Percentiles rank a stretch among this genome's conserved stretches.
These are phyloP conservation scores for Caenorhabditis imperialis DNA, from an alignment of 2,888 invertebrate species.

Conservation along the genomic window DNA sequence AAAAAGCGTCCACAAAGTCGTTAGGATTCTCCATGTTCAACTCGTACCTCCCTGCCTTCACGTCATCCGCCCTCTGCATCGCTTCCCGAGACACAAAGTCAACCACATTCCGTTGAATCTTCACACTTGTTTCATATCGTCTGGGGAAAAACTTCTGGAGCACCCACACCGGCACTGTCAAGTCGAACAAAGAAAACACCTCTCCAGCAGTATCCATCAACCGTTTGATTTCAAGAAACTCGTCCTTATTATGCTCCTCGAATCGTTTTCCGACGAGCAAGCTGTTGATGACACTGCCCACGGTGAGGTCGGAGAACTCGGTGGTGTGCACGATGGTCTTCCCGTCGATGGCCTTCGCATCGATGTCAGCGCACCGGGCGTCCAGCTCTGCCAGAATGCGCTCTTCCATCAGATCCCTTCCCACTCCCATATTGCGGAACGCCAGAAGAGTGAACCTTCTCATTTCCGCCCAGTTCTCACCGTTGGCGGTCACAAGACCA, in stretches of 20 bases:
- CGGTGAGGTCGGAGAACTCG: constrained; percentile 50
- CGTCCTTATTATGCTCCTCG: constrained; percentile 30
- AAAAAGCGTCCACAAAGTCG: no score
- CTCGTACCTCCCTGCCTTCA: no score
- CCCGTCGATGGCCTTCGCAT: constrained; percentile 18
- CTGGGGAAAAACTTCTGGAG: constrained; percentile 28
- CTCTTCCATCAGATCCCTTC: no score
- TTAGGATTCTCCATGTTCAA: no score
- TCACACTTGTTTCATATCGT: no score
- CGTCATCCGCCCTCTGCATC: constrained; percentile 19
- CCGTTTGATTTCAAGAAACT: constrained; percentile 22
- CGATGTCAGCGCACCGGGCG: constrained; percentile 24
- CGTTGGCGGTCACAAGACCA: no score
- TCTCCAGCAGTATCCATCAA: constrained; percentile 11
- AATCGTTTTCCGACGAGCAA: constrained; percentile 42
- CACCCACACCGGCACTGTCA: constrained; percentile 20
- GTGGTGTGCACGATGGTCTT: constrained; percentile 16
- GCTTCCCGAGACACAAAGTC: no score
- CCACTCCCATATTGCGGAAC: no score
- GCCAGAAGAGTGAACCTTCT: no score
- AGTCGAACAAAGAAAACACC: constrained; percentile 30
- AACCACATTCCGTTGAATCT: no score
- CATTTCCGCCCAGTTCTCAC: no score
- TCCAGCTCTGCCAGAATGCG: no score
- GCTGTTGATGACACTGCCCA: constrained; percentile 54